Percentiles rank a stretch among this genome's conserved stretches.
These are phyloP conservation scores for Potorous gilbertii DNA, from an alignment of 2,797 vertebrate genomes.

Conservation along the genomic window DNA sequence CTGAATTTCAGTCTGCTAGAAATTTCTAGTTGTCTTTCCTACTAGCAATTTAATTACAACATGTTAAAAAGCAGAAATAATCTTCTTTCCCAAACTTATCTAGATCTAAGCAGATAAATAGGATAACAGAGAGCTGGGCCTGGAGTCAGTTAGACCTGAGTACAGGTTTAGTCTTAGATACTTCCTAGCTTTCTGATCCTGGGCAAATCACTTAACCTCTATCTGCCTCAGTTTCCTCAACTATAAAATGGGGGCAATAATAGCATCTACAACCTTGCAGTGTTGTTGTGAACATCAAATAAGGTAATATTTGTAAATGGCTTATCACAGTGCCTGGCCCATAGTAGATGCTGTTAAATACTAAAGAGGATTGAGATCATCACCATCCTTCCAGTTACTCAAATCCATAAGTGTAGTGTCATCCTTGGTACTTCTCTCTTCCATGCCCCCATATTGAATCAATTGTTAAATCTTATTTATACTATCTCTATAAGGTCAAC, in stretches of 20 bases:
- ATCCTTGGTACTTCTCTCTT: not conserved
- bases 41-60: not conserved
- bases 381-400: not conserved
- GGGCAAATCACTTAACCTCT: not conserved
- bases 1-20: not conserved
- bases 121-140: not conserved
- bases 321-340: not conserved
- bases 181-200: not conserved
- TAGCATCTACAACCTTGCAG: not conserved
- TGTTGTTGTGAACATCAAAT: not conserved
- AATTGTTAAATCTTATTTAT: not conserved
- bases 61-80: not conserved
- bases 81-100: not conserved
- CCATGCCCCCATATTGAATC: not conserved
- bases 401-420: not conserved
- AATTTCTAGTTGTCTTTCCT: not conserved
- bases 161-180: not conserved
- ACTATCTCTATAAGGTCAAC: not conserved
- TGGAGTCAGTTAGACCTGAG: not conserved
- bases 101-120: not conserved
- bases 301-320: not conserved
- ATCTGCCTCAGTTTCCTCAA: not conserved
- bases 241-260: not conserved
- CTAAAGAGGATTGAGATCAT: not conserved
- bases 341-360: not conserved